Evolutionary conservation across 2,797 vertebrate species (phyloP).

Genomic region (Girardinus metallicus): DNA sequence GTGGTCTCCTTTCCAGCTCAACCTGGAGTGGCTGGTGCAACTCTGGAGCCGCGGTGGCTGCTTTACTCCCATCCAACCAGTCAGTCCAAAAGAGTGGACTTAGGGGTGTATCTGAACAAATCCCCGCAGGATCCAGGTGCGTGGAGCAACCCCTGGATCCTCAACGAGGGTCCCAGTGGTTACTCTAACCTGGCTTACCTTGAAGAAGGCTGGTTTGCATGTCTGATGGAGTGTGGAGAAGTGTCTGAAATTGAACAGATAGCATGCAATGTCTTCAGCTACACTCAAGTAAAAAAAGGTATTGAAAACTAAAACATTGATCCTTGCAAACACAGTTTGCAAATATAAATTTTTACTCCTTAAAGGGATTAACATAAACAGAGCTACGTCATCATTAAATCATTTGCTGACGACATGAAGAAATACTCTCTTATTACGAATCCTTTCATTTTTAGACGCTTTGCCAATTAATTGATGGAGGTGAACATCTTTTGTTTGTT

Average conservation of each 20-base stretch:
- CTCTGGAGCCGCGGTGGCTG: constrained; percentile 9
- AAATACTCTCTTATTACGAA: not conserved
- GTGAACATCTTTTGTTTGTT: not conserved
- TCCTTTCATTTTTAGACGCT: not conserved
- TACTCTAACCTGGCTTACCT: constrained; percentile 29
- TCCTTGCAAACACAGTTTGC: not conserved
- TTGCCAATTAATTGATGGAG: not conserved
- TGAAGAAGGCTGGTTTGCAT: constrained; percentile 15
- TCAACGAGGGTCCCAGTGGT: constrained; percentile 17
- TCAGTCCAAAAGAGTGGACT: not conserved
- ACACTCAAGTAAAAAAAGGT: not conserved
- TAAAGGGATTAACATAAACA: not conserved
- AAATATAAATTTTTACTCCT: not conserved
- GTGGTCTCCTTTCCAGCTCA: constrained; percentile 27
- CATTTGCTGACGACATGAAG: not conserved
- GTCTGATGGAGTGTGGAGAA: constrained; percentile 24
- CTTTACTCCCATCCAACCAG: constrained; percentile 20
- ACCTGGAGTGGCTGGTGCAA: not conserved
- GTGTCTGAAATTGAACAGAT: constrained; percentile 20
- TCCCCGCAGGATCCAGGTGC: constrained; percentile 3
- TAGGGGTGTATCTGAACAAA: constrained; percentile 27
- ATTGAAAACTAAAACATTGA: not conserved
- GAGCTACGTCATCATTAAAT: not conserved
- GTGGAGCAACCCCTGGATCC: constrained; percentile 24
- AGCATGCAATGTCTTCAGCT: constrained; percentile 11